phyloP scores from a whole-genome alignment of 2,113 vertebrate genomes.

The Formicarius rufipectus region DNA sequence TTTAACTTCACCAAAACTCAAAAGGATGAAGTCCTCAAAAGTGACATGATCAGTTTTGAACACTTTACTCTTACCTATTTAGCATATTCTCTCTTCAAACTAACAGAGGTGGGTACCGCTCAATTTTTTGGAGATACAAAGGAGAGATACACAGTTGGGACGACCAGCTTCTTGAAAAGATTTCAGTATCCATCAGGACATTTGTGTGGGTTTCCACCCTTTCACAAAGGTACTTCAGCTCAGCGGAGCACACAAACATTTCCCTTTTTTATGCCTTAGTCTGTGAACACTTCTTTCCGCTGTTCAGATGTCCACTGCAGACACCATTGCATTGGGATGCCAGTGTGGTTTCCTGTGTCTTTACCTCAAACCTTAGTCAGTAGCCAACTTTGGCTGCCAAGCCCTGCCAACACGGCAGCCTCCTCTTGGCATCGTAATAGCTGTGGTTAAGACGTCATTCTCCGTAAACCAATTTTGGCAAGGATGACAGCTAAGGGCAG shows the following conservation, averaged over 20 bases:
- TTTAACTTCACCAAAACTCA: not conserved
- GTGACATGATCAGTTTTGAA: not conserved
- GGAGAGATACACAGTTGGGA: not conserved
- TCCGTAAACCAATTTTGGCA: slow-evolving; percentile 65
- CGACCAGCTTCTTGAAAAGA: slow-evolving; percentile 5
- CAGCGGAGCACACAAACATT: not conserved
- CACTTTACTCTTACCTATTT: not conserved
- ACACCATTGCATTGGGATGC: not conserved
- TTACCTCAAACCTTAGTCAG: slow-evolving; percentile 53
- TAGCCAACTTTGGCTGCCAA: slow-evolving; percentile 58
- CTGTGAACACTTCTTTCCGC: not conserved
- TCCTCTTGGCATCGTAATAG: slow-evolving; percentile 50
- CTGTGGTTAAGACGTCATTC: slow-evolving; percentile 69
- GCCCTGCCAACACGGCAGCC: slow-evolving; percentile 19
- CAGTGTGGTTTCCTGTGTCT: slow-evolving; percentile 50
- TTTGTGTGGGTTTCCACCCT: slow-evolving; percentile 7
- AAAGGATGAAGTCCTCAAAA: not conserved
- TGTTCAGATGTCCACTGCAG: not conserved
- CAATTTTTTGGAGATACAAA: not conserved
- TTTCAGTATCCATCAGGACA: not conserved
- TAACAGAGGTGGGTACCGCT: not conserved
- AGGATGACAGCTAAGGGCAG: slow-evolving; percentile 46
- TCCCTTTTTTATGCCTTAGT: slow-evolving; percentile 32
- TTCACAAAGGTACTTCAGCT: not conserved
- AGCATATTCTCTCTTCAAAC: not conserved